Evolutionary conservation across 2,888 invertebrate genomes (phyloP), one percentile per base, ranked within the genome.

Genomic region (Phrixothrix hirtus): DNA sequence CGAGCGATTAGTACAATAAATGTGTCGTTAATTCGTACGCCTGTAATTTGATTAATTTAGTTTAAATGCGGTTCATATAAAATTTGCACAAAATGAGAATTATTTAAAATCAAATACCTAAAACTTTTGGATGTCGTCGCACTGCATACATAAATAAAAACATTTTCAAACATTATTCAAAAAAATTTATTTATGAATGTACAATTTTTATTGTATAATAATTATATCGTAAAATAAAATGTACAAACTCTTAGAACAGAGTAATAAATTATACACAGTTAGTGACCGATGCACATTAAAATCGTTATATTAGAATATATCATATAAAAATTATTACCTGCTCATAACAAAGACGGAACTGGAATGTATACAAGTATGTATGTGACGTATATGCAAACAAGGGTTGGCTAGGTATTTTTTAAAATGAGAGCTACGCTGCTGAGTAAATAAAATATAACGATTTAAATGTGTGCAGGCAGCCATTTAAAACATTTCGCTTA

Each of bases 161-260:
- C n/a, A n/a, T n/a, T n/a, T n/a, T n/a, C n/a, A 7, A 31, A 6
- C 12, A 39, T 12, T 10, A 39, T 45, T 17, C n/a, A n/a, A n/a
- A 70, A 71, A 70, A 68, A 62, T 70, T 70, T 71, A 68, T 70
- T 71, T 70, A 59, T 68, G 67, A 70, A 69, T 66, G 66, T 60
- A 62, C 53, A 64, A 64, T 67, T 65, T 64, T 64, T 63, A 63
- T 60, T 62, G 64, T 63, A 65, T 61, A 59, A 63, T 63, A 60
- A 63, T 57, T 57, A 60, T 59, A 71, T 70, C 72, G 63, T 71
- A 72, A 69, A 72, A 71, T 70, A 71, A 69, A 71, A 69, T 68
- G 31, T 69, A 71, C 60, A 60, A 58, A 58, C 69, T 66, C 73
- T 64, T 74, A 73, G 68, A 74, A 74, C 74, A 66, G 71, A 71